phyloP scores from a whole-genome alignment of 2,888 invertebrate genomes.

The Leptogaster cylindrica region DNA sequence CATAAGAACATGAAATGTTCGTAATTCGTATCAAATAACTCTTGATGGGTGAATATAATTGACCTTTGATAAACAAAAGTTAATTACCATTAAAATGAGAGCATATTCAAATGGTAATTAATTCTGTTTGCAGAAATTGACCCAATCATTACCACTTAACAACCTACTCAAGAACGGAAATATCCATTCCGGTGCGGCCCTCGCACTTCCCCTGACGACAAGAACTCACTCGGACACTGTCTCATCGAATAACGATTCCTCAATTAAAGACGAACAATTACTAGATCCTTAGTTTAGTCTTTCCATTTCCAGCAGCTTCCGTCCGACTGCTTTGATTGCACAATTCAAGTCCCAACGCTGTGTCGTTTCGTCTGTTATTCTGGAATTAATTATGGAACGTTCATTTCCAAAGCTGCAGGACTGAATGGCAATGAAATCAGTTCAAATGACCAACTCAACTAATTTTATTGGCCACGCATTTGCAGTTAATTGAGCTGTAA shows the following conservation, averaged over 20 bases:
- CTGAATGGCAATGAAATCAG: not conserved
- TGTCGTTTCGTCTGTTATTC: constrained; percentile 10
- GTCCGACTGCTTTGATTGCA: constrained; percentile 8
- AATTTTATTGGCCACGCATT: constrained; percentile 11
- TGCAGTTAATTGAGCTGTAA: too few species aligned
- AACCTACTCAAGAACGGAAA: constrained; percentile 11
- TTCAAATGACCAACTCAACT: too few species aligned
- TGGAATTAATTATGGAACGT: constrained; percentile 7
- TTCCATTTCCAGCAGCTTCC: not conserved
- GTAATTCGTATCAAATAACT: too few species aligned
- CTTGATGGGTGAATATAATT: too few species aligned
- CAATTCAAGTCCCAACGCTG: constrained; percentile 8
- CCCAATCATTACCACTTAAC: constrained; percentile 28
- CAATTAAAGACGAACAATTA: constrained; percentile 6
- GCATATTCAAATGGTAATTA: constrained; percentile 10
- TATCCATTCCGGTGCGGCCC: not conserved
- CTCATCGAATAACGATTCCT: constrained; percentile 8
- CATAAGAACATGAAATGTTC: too few species aligned
- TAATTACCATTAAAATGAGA: constrained; percentile 1
- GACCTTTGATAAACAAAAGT: constrained; percentile 21
- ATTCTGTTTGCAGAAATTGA: constrained; percentile 8
- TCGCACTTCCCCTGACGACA: not conserved
- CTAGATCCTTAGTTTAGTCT: too few species aligned
- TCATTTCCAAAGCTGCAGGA: not conserved
- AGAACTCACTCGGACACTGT: constrained; percentile 5